phyloP scores from a whole-genome alignment of 2,113 vertebrate genomes.

The Muntiacus reevesi region DNA sequence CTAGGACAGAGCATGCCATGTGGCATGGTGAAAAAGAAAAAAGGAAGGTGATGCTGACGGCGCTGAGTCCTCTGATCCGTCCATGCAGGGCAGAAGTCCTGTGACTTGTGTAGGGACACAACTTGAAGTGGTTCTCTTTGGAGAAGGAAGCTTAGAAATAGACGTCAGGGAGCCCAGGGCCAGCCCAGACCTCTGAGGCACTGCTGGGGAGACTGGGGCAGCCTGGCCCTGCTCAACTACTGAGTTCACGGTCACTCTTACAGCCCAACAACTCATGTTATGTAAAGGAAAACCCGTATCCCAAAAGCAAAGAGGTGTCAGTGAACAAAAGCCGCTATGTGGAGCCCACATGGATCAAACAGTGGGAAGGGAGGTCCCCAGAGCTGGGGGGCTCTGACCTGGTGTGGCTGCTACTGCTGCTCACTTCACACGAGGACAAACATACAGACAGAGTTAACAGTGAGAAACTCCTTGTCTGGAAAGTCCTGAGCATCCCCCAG shows the following conservation, averaged over 20 bases:
- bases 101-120: not conserved
- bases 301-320: not conserved
- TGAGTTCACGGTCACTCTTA: not conserved
- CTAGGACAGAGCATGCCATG: not conserved
- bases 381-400: not conserved
- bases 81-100: not conserved
- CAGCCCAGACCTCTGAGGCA: not conserved
- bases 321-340: not conserved
- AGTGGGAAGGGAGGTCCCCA: not conserved
- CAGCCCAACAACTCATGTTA: not conserved
- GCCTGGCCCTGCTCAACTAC: not conserved
- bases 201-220: not conserved
- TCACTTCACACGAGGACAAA: not conserved
- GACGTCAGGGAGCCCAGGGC: not conserved
- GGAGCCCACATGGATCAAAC: not conserved
- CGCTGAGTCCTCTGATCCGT: not conserved
- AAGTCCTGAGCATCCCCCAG: not conserved
- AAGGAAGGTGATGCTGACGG: accelerated
- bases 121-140: not conserved
- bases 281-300: not conserved
- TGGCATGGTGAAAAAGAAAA: not conserved
- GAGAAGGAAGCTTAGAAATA: not conserved
- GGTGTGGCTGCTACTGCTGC: not conserved
- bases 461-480: not conserved
- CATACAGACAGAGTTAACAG: no score